phyloP scores from a whole-genome alignment of 2,797 vertebrate species.

The Erpetoichthys calabaricus region DNA sequence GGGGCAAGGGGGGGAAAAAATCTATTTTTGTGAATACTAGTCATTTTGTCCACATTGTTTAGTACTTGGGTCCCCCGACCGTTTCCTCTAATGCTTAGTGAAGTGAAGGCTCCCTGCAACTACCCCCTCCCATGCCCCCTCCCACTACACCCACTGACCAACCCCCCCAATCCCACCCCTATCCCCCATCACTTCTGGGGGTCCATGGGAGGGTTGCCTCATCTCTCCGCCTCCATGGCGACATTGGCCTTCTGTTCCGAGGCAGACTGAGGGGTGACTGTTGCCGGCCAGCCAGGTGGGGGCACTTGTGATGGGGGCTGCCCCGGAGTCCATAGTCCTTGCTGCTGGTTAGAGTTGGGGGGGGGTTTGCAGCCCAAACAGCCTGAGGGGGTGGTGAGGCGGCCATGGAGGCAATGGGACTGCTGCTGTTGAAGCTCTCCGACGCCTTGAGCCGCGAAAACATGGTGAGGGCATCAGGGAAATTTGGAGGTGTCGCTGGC shows the following conservation, averaged over 20 bases:
- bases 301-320: slow-evolving; percentile 44
- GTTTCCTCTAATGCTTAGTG: not conserved
- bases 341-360: slow-evolving; percentile 44
- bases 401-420: slow-evolving; percentile 70
- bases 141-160: slow-evolving; percentile 5
- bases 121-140: not conserved
- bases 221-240: slow-evolving; percentile 93
- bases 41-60: slow-evolving; percentile 1
- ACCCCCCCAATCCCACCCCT: slow-evolving; percentile 23
- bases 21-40: not conserved
- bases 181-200: slow-evolving; percentile 7
- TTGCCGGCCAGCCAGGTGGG: slow-evolving; percentile 61
- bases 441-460: slow-evolving; percentile 93
- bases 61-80: not conserved
- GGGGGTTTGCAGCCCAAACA: slow-evolving; percentile 50
- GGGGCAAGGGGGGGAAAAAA: not conserved
- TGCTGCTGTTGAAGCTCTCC: slow-evolving; percentile 73
- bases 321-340: slow-evolving; percentile 73
- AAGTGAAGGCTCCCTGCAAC: not conserved
- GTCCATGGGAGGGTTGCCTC: slow-evolving; percentile 51
- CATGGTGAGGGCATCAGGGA: slow-evolving; percentile 88
- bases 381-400: slow-evolving; percentile 63
- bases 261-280: slow-evolving; percentile 61
- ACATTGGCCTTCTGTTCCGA: slow-evolving; percentile 84
- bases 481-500: slow-evolving; percentile 89